Evolutionary conservation across 2,797 vertebrate genomes (phyloP).

Genomic region (Anableps anableps): DNA sequence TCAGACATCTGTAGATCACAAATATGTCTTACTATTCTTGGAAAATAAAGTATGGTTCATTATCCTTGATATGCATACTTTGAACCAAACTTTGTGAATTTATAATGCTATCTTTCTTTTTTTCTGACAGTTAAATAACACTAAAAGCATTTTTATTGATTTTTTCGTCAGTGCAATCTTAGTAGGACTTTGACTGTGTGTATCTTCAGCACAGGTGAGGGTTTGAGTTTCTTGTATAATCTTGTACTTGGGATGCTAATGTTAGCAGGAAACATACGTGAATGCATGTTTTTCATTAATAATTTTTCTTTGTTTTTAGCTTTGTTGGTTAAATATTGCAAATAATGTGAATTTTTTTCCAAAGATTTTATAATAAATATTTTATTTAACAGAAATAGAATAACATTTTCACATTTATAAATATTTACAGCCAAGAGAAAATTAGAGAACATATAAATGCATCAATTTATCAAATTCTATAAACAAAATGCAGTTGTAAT

Average conservation of each 20-base stretch:
- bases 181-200: neutral
- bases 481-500: constrained; percentile 40
- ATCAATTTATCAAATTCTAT: constrained; percentile 2
- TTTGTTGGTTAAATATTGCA: neutral
- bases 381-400: constrained; percentile 40
- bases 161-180: neutral
- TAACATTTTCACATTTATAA: constrained; percentile 59
- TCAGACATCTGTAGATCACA: neutral
- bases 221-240: neutral
- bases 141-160: neutral
- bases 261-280: neutral
- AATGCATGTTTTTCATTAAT: neutral
- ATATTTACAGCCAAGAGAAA: constrained; percentile 25
- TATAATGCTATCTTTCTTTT: neutral
- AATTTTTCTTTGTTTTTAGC: neutral
- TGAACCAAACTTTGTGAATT: neutral
- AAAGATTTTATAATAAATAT: constrained; percentile 47
- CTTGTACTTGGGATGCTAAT: neutral
- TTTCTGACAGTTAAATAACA: neutral
- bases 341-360: neutral
- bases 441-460: constrained; percentile 10
- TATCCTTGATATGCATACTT: neutral
- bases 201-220: neutral
- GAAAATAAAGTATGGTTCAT: neutral
- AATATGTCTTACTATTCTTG: neutral